These are phyloP conservation scores for Piezodorus guildinii DNA, from an alignment of 1,140 invertebrate species.

Conservation along the genomic window DNA sequence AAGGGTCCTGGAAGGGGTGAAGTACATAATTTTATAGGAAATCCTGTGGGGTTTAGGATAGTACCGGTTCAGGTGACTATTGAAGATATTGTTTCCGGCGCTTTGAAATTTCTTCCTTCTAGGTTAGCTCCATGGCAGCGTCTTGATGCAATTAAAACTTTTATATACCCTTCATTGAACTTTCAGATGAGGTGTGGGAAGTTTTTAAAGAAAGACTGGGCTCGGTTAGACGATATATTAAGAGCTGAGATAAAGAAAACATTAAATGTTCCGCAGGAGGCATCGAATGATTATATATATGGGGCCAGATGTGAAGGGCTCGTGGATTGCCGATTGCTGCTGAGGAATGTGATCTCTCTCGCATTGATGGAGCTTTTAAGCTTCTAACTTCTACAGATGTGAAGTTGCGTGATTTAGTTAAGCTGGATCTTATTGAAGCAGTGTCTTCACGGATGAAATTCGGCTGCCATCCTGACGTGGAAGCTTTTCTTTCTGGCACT, in stretches of 20 bases:
- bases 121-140: slow-evolving; percentile 35
- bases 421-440: background rate
- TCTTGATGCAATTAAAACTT: slow-evolving; percentile 31
- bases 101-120: too few relatives aligned
- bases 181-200: slow-evolving; percentile 30
- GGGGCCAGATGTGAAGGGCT: too few relatives aligned
- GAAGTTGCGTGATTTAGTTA: background rate
- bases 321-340: too few relatives aligned
- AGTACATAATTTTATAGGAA: too few relatives aligned
- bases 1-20: too few relatives aligned
- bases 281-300: too few relatives aligned
- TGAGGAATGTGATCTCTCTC: background rate
- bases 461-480: background rate
- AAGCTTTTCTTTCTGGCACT: background rate
- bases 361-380: background rate
- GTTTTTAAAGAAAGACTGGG: slow-evolving; percentile 18
- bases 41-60: too few relatives aligned
- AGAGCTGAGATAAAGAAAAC: too few relatives aligned
- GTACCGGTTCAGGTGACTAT: too few relatives aligned
- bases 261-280: too few relatives aligned
- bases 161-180: slow-evolving; percentile 31
- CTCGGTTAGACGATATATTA: too few relatives aligned
- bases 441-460: background rate
- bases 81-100: slow-evolving; percentile 25
- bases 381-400: background rate